Evolutionary conservation across 2,888 invertebrate species (phyloP).

Genomic region (Callimorpha dominula): DNA sequence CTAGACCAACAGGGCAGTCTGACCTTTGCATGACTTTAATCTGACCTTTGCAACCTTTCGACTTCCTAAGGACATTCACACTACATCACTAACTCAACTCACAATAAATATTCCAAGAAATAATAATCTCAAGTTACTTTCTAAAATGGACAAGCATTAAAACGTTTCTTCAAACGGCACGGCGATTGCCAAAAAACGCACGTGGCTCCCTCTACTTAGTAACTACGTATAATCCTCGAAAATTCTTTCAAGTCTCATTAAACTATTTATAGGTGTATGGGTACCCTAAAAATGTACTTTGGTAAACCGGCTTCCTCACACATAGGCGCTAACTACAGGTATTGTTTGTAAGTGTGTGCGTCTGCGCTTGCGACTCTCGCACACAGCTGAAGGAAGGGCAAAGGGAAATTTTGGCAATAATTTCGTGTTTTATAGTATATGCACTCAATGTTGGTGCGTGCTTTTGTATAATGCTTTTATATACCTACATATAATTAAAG

Average conservation of each 20-base stretch:
- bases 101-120: constrained; percentile 20
- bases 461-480: constrained; percentile 13
- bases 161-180: constrained; percentile 21
- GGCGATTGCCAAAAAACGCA: constrained; percentile 34
- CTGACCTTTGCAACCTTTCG: constrained; percentile 7
- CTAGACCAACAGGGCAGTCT: no score
- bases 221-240: constrained; percentile 50
- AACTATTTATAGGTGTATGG: constrained; percentile 71
- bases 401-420: constrained; percentile 85
- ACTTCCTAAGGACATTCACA: constrained; percentile 12
- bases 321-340: constrained; percentile 34
- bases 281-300: constrained; percentile 76
- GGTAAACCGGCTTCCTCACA: constrained; percentile 76
- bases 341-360: constrained; percentile 40
- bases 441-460: constrained; percentile 42
- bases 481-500: no score
- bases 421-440: constrained; percentile 60
- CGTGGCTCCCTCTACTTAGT: constrained; percentile 35
- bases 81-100: constrained; percentile 5
- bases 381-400: constrained; percentile 70
- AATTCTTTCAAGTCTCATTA: constrained; percentile 60
- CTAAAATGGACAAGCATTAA: constrained; percentile 30
- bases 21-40: not conserved
- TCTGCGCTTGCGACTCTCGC: constrained; percentile 57
- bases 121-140: constrained; percentile 36